phyloP scores from a whole-genome alignment of 2,113 vertebrate genomes.

The Laticauda laticaudata region DNA sequence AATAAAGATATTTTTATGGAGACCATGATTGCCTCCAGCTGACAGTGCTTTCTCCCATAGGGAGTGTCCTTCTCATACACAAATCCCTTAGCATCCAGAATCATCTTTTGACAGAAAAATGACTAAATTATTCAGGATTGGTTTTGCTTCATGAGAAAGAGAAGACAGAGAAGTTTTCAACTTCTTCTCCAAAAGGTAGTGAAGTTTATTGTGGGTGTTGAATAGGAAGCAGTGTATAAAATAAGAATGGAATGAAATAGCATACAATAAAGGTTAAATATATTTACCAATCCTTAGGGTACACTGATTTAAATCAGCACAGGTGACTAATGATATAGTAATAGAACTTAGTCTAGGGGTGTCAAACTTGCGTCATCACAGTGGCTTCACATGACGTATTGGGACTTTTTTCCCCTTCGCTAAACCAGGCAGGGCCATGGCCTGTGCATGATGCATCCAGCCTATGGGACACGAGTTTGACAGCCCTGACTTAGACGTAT shows the following conservation, averaged over 20 bases:
- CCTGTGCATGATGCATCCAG: too few species aligned
- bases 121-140: rapidly evolving
- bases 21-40: rapidly evolving
- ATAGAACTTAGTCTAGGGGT: neutral
- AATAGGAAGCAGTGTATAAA: neutral
- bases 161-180: neutral
- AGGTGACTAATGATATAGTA: neutral
- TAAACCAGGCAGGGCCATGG: too few species aligned
- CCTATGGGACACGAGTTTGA: too few species aligned
- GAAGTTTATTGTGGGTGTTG: neutral
- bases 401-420: too few species aligned
- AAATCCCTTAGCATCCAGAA: neutral
- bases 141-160: neutral
- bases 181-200: neutral
- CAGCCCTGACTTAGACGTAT: neutral
- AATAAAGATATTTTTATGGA: neutral
- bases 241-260: neutral
- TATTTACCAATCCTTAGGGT: neutral
- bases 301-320: neutral
- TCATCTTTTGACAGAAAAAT: slow-evolving; percentile 15
- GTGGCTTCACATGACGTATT: too few species aligned
- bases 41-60: neutral
- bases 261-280: neutral
- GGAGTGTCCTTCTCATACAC: neutral
- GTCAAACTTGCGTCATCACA: too few species aligned